Percentiles rank a stretch among this genome's conserved stretches.
phyloP scores from a whole-genome alignment of 2,888 invertebrate species.

The Entomobrya multifasciata region DNA sequence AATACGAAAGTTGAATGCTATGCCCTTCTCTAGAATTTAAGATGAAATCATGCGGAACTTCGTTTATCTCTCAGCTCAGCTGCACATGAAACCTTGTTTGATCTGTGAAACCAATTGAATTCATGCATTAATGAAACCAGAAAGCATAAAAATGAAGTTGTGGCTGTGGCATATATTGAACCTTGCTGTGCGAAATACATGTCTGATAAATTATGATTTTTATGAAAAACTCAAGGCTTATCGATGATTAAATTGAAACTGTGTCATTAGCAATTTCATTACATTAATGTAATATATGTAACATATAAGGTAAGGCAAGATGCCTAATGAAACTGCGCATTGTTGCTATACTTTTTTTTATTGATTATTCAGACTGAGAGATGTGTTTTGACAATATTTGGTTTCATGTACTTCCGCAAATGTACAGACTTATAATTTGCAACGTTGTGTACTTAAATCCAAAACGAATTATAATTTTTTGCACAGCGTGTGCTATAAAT shows the following conservation, averaged over 20 bases:
- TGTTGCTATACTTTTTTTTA: no score
- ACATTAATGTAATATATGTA: no score
- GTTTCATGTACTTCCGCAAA: neutral
- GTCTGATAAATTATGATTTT: neutral
- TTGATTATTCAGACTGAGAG: no score
- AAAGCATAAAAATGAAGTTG: constrained; percentile 54
- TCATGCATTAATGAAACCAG: constrained; percentile 35
- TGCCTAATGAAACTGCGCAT: no score
- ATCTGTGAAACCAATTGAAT: constrained; percentile 40
- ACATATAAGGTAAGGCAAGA: no score
- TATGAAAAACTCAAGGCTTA: neutral
- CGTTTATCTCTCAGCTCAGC: neutral
- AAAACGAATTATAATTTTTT: no score
- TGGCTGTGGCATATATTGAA: neutral
- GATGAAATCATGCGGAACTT: constrained; percentile 55
- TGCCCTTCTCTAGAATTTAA: constrained; percentile 25
- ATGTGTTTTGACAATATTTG: neutral
- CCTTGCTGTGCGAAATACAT: neutral
- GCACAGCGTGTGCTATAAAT: no score
- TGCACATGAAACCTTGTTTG: neutral
- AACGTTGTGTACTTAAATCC: neutral
- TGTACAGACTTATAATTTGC: neutral
- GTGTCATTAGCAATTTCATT: constrained; percentile 15
- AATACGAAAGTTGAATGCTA: neutral
- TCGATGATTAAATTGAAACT: constrained; percentile 3